Evolutionary conservation across 1,140 invertebrate species (phyloP), one percentile per base, ranked within the genome.

Genomic region (Lasaia peninsularis): DNA sequence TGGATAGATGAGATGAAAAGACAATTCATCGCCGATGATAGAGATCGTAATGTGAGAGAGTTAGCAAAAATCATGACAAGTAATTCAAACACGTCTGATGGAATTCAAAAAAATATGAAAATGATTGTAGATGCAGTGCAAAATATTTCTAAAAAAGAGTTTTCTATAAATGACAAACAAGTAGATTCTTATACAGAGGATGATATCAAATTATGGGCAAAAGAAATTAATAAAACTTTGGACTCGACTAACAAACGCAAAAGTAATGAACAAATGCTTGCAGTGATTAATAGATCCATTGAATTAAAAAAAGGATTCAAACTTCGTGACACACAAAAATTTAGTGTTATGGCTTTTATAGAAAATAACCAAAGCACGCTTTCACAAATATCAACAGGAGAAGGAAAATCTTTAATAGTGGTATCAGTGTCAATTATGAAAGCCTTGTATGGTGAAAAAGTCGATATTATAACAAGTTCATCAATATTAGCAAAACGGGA

Each of bases 381-480:
- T 31, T 37, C 55, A 7, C 55, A 56, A 49, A 40, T 56, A 8
- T 33, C 55, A 20, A 56, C 55, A n/a, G 55, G 55, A 12, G 55
- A 56, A 40, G 55, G 55, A 18, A 56, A 56, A 48, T 56, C 55
- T 7, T 48, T 56, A 16, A 56, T 56, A 31, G 40, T 56, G 18
- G 55, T 56, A 49, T 37, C 55, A 18, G 40, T 33, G 11, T 33
- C 55, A 33, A 56, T 56, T 24, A 56, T 56, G 16, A 56, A 56
- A 56, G 40, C 55, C 12, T 24, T 56, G 8, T 33, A 20, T 12
- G 18, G 44, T 20, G 55, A 56, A 33, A 56, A 56, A 31, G 55
- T 56, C 2, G 55, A 56, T 16, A 49, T 56, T 18, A 31, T 56
- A 31, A 49, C 55, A 12, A 56, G 55, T 33, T 56, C 55, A 48